These are phyloP conservation scores for Melanerpes formicivorus DNA, from an alignment of 2,113 vertebrate genomes.

Conservation along the genomic window DNA sequence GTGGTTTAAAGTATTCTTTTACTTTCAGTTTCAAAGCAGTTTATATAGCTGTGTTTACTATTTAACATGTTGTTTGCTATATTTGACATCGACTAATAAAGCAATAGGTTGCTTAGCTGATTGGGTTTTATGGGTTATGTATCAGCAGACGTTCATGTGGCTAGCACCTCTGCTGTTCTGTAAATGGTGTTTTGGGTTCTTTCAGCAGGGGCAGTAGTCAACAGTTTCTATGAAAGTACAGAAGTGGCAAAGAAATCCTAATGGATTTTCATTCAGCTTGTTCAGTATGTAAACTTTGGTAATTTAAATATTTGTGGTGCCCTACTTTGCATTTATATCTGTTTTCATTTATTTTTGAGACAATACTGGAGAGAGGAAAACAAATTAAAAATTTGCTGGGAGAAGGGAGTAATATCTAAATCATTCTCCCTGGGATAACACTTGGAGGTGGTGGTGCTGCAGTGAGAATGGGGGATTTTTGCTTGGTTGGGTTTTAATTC, in stretches of 20 bases:
- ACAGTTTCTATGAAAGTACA: background rate
- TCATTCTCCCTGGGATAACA: background rate
- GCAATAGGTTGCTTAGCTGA: background rate
- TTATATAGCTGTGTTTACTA: background rate
- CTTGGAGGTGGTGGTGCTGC: background rate
- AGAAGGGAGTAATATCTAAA: background rate
- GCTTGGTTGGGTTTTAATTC: background rate
- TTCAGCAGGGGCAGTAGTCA: background rate
- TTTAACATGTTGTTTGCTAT: background rate
- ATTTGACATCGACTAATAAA: background rate
- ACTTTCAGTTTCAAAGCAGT: background rate
- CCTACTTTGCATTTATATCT: background rate
- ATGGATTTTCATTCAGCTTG: background rate
- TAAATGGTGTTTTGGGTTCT: background rate
- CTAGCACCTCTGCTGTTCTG: background rate
- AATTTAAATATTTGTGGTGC: background rate
- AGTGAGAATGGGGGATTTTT: background rate
- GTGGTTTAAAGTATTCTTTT: background rate
- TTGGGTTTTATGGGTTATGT: background rate
- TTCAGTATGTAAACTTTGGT: background rate
- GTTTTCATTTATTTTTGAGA: background rate
- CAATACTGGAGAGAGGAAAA: background rate
- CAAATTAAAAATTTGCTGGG: background rate
- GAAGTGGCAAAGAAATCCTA: background rate
- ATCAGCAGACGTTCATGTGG: background rate